A percentile compares a stretch with the other conserved stretches of the same genome.
phyloP scores from a whole-genome alignment of 2,113 vertebrate species.

The Esox niger region DNA sequence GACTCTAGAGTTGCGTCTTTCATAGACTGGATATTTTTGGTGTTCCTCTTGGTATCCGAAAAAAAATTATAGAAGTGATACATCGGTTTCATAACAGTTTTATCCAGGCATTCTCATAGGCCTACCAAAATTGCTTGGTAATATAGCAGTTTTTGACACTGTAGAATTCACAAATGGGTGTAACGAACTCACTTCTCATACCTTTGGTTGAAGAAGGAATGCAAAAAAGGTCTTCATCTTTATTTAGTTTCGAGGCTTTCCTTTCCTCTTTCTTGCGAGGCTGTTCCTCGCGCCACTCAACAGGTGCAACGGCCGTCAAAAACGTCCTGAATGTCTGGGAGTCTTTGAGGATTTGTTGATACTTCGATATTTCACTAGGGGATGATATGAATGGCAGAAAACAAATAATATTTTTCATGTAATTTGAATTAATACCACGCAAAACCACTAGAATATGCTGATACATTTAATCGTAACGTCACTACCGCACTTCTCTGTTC shows the following conservation, averaged over 20 bases:
- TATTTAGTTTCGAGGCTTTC: not conserved
- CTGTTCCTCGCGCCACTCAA: conserved; percentile 53
- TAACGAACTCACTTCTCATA: not conserved
- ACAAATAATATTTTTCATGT: no score
- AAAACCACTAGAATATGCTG: no score
- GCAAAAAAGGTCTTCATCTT: not conserved
- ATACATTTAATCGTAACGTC: no score
- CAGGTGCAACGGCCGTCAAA: conserved; percentile 59
- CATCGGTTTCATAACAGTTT: no score
- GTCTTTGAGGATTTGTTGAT: conserved; percentile 58
- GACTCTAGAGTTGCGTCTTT: not conserved
- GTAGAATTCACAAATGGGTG: not conserved
- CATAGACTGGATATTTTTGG: not conserved
- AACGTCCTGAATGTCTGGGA: conserved; percentile 63
- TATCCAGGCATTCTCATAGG: no score
- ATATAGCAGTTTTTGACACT: no score
- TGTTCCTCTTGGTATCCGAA: not conserved
- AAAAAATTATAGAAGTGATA: no score
- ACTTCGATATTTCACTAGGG: conserved; percentile 64
- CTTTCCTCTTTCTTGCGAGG: conserved; percentile 38
- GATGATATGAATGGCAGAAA: conserved; percentile 35
- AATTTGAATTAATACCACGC: no score
- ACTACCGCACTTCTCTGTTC: no score
- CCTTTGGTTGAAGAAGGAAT: not conserved
- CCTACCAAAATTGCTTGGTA: no score